Conservation (phyloP, 2,797 vertebrate genomes). For the Smutsia temminckii region DNA sequence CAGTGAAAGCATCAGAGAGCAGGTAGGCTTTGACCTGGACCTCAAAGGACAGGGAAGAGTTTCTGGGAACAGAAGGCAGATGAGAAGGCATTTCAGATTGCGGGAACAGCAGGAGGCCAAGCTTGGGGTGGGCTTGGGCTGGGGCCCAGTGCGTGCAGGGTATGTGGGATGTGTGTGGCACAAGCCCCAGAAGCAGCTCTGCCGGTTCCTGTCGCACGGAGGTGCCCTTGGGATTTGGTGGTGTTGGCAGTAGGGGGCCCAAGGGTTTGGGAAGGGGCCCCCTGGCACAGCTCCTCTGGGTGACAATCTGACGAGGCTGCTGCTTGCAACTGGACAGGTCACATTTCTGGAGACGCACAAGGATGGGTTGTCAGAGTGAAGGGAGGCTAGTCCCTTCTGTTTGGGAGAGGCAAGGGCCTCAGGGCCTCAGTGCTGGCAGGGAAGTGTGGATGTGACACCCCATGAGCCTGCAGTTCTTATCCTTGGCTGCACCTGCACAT, state of each 20-base stretch:
- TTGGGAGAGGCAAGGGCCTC: neutral
- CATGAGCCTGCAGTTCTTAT: neutral
- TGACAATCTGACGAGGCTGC: neutral
- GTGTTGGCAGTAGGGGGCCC: neutral
- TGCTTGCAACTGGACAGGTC: neutral
- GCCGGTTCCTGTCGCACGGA: neutral
- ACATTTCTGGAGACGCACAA: neutral
- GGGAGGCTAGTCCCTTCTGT: neutral
- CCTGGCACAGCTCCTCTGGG: neutral
- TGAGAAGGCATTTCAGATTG: neutral
- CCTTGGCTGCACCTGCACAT: conserved; percentile 14
- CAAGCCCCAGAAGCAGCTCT: neutral
- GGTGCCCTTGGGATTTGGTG: neutral
- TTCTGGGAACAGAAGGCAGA: neutral
- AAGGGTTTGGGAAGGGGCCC: neutral
- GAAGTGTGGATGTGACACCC: neutral
- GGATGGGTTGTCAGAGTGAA: neutral
- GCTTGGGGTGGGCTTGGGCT: neutral
- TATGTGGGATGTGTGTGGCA: accelerated
- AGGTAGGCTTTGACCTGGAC: neutral
- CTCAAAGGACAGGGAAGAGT: neutral
- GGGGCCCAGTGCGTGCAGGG: neutral
- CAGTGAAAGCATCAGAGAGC: neutral
- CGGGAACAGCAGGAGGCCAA: neutral
- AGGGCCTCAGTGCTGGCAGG: neutral